Base-by-base conservation (phyloP, 2,113 vertebrate genomes). In the Tetrao urogallus region DNA sequence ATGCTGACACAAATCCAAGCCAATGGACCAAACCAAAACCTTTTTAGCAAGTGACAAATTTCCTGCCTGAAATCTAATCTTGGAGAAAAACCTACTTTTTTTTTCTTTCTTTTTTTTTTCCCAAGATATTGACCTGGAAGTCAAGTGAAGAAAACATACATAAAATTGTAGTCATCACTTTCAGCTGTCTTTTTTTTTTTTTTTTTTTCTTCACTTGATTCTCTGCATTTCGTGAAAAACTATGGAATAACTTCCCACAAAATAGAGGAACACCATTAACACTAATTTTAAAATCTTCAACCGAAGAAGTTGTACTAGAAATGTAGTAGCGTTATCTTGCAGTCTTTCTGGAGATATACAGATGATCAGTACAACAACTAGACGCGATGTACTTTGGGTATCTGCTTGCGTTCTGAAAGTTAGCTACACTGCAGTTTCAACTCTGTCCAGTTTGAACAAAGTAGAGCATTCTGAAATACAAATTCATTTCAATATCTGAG, bases 41-140 rank as follows among this genome's bases (percentile, higher is more conserved):
- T 75, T 89, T 89, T 87, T 61, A 85, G 30, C 19, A 91, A 89
- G 74, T 69, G 63, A 91, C 65, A 32, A 76, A 82, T 94, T 89
- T 87, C 43, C 52, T 87, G 47, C 52, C 60, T 82, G 66, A 89
- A 89, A 72, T 72, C 42, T 75, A 87, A 93, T 92, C 25, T 91
- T 87, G 43, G 10, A 75, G 58, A 20, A 25, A 75, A n/a, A 32
- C 22, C 11, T 81, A 10, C 27, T 24, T 10, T 50, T 50, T 25
- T 22, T 20, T 47, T 47, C n/a, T 58, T 88, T 84, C 61, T 76
- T 15, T 20, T 58, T 13, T 34, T 10, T 76, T 79, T 76, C 75
- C 74, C 50, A 45, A 34, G 13, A 72, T 2, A 54, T 0, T 79
- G 48, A 93, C 32, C 28, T 78, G 61, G 80, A 92, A 87, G 20